Base-by-base conservation (phyloP, 1,140 invertebrate species). In the Pseudomyrmex sp. region DNA sequence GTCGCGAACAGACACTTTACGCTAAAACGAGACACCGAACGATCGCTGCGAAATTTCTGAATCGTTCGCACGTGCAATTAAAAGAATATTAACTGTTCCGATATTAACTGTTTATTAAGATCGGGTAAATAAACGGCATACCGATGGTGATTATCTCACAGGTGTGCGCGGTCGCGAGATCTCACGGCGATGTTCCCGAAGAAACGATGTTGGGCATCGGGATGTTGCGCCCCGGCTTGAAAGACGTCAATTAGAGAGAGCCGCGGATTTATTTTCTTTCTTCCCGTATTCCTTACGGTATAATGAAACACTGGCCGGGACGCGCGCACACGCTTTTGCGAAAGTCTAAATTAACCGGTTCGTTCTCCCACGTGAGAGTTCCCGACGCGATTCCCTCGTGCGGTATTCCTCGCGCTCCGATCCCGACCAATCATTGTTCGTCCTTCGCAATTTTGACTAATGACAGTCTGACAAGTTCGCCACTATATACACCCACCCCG, bases 201-300 rank as follows among this genome's bases (percentile, higher is more conserved):
- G 44, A 59, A 72, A 72, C 10, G 23, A 72, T 70, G 54, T 80
- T 72, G 59, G 75, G 70, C 69, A 13, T 35, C 70, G 59, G 13
- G 58, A 26, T n/a, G n/a, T 63, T 54, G 62, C 13, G 70, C 61
- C 70, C 54, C 68, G 62, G 18, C 46, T n/a, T 70, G 74, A 59
- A 86, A 85, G 44, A 70, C 79, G 85, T 74, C 82, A 87, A 87
- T 87, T 87, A 87, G 85, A 77, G 65, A 87, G 85, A 77, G 65
- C 68, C 79, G 50, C 46, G 77, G 52, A 82, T 83, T 72, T 35
- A 20, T 23, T 80, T 44, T 48, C 20, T 46, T 26, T 46, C 48
- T 5, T 5, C 35, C 15, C 18, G 20, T 58, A 18, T 69, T 75
- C 26, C 50, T 56, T 2, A 18, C 62, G 84, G 35, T 35, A 87